Percentiles rank a stretch among this genome's conserved stretches.
Conservation (phyloP, 2,797 vertebrate genomes). For the Epinephelus awoara region DNA sequence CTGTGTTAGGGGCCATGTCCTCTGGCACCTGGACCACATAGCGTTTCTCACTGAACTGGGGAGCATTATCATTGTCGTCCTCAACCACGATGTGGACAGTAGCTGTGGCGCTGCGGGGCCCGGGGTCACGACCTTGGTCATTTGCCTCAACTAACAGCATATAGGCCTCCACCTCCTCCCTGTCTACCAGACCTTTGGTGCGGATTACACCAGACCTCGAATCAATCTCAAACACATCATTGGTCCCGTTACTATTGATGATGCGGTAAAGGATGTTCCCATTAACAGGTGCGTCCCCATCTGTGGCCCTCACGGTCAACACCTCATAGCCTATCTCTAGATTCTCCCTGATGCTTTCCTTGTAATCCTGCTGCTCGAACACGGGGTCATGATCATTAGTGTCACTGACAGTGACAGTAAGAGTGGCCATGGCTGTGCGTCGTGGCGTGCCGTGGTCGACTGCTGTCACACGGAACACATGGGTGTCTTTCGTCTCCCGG, state of each 20-base stretch:
- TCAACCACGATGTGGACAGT: slow-evolving; percentile 92
- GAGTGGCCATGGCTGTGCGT: slow-evolving; percentile 93
- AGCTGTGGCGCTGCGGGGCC: slow-evolving; percentile 92
- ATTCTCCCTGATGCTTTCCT: slow-evolving; percentile 95
- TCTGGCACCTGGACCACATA: slow-evolving; percentile 93
- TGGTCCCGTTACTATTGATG: slow-evolving; percentile 85
- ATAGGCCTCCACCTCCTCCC: slow-evolving; percentile 91
- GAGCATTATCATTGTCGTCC: slow-evolving; percentile 95
- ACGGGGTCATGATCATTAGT: slow-evolving; percentile 93
- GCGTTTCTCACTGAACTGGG: slow-evolving; percentile 95
- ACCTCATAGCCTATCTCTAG: slow-evolving; percentile 96
- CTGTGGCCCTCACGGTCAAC: slow-evolving; percentile 94
- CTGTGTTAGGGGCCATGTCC: slow-evolving; percentile 88
- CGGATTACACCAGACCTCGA: slow-evolving; percentile 94
- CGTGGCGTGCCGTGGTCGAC: slow-evolving; percentile 90
- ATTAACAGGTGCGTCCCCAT: slow-evolving; percentile 92
- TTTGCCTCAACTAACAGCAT: slow-evolving; percentile 91
- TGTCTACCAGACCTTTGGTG: slow-evolving; percentile 92
- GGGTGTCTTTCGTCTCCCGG: slow-evolving; percentile 95
- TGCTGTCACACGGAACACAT: slow-evolving; percentile 93
- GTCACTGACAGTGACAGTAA: slow-evolving; percentile 92
- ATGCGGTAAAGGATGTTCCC: slow-evolving; percentile 95
- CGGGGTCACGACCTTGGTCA: slow-evolving; percentile 93
- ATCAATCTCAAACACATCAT: slow-evolving; percentile 94
- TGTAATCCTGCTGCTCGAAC: slow-evolving; percentile 95